phyloP scores from a whole-genome alignment of 2,113 vertebrate species.

The Eleginops maclovinus region DNA sequence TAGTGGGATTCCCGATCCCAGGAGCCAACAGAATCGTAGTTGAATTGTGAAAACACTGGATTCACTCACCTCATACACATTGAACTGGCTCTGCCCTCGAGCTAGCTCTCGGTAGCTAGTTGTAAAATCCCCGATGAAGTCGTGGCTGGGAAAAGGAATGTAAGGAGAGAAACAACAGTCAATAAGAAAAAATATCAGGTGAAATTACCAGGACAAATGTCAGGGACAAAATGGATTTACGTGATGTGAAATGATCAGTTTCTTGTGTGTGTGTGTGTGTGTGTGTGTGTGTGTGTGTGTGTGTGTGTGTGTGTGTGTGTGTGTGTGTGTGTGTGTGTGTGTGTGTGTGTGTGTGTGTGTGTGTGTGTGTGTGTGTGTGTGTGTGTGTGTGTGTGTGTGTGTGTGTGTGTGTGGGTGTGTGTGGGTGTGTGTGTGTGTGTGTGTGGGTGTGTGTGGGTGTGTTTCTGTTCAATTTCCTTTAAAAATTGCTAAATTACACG shows the following conservation, averaged over 20 bases:
- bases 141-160: slow-evolving; percentile 85
- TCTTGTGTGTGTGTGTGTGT: too few relatives aligned
- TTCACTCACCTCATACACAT: slow-evolving; percentile 92
- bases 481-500: slow-evolving; percentile 48
- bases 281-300: too few relatives aligned
- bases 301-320: too few relatives aligned
- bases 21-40: background rate
- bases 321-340: too few relatives aligned
- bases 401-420: too few relatives aligned
- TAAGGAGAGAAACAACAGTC: slow-evolving; percentile 8
- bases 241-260: background rate
- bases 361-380: too few relatives aligned
- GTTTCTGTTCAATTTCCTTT: background rate
- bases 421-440: too few relatives aligned
- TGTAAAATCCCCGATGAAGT: slow-evolving; percentile 98
- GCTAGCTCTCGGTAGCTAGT: slow-evolving; percentile 96
- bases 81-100: slow-evolving; percentile 94
- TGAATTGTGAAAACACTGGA: slow-evolving; percentile 15
- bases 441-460: too few relatives aligned
- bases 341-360: too few relatives aligned
- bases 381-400: too few relatives aligned
- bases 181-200: background rate
- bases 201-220: slow-evolving; percentile 10
- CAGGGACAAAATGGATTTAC: slow-evolving; percentile 4
- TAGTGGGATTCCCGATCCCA: slow-evolving; percentile 23